Percentiles rank a stretch among this genome's conserved stretches.
These are phyloP conservation scores for Sylvia borin DNA, from an alignment of 2,797 vertebrate species.

Conservation along the genomic window DNA sequence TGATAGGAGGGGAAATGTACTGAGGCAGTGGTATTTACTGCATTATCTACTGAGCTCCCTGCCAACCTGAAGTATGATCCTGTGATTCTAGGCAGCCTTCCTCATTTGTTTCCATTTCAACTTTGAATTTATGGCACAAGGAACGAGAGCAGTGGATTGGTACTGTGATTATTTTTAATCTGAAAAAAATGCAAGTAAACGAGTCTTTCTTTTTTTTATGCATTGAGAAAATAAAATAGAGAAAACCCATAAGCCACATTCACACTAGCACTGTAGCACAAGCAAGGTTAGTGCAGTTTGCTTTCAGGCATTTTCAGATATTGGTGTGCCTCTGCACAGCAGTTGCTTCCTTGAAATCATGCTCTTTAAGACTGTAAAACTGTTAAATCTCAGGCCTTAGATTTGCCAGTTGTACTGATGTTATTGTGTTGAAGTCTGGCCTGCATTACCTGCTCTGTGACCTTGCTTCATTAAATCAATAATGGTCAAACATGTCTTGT, in stretches of 20 bases:
- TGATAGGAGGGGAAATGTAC: not conserved
- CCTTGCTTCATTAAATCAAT: constrained; percentile 3
- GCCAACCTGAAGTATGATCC: not conserved
- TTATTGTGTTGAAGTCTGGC: not conserved
- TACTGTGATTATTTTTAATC: not conserved
- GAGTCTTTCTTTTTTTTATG: not conserved
- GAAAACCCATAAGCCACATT: not conserved
- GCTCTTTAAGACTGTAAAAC: not conserved
- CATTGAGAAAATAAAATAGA: not conserved
- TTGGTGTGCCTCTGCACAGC: not conserved
- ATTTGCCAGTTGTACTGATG: not conserved
- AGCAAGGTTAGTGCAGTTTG: not conserved
- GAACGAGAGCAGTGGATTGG: not conserved
- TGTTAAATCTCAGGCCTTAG: not conserved
- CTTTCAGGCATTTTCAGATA: not conserved
- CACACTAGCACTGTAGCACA: rapidly evolving
- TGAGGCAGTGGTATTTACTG: not conserved
- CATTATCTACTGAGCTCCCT: not conserved
- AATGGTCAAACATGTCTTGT: not conserved
- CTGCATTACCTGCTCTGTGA: not conserved
- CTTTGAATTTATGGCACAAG: not conserved
- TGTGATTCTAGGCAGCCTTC: not conserved
- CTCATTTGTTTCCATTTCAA: not conserved
- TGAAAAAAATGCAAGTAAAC: not conserved
- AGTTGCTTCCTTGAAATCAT: not conserved